These are phyloP conservation scores for Nycticorax nycticorax DNA, from an alignment of 2,113 vertebrate genomes.

Conservation along the genomic window DNA sequence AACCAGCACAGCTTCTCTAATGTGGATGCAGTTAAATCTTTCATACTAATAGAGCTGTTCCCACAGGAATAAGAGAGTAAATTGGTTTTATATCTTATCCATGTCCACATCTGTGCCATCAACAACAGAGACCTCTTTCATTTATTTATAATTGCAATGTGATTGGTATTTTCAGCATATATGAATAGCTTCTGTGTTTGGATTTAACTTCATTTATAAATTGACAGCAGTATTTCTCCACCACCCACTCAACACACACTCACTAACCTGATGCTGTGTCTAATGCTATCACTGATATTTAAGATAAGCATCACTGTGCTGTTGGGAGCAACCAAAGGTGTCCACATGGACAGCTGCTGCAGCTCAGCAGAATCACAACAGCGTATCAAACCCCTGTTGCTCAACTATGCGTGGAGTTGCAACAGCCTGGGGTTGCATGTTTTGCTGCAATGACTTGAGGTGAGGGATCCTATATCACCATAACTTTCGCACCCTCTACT, in stretches of 20 bases:
- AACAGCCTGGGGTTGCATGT: background rate
- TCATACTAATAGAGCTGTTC: background rate
- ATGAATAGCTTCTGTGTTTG: background rate
- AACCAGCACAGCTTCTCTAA: background rate
- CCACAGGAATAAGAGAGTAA: background rate
- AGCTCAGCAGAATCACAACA: background rate
- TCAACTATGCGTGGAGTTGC: background rate
- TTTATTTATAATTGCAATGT: background rate
- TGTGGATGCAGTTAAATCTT: background rate
- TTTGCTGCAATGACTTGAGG: background rate
- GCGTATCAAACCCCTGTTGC: background rate
- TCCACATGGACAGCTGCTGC: background rate
- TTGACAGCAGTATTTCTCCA: background rate
- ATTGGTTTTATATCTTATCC: background rate
- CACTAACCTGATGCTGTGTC: background rate
- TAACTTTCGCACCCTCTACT: background rate
- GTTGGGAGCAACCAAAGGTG: background rate
- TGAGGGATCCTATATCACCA: background rate
- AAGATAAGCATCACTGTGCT: background rate
- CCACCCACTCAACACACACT: rapidly evolving
- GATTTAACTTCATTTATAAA: background rate
- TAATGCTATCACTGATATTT: background rate
- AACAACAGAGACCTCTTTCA: background rate
- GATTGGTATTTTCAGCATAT: background rate
- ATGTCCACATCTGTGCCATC: background rate